Base-by-base conservation (phyloP, 2,797 vertebrate genomes). In the Periophthalmus magnuspinnatus region DNA sequence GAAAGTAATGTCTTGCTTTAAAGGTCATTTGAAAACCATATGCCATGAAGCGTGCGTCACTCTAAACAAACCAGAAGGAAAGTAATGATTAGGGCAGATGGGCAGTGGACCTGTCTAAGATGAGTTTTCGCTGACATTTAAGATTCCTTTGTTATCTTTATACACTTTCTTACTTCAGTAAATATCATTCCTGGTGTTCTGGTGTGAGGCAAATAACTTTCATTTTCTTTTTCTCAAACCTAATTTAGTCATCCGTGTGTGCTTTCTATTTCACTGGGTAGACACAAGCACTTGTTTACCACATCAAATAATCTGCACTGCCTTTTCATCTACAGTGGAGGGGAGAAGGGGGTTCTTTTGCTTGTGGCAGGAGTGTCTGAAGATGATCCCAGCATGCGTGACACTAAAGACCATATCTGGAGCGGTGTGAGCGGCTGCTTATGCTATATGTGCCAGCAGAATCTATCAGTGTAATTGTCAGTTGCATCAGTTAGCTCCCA, bases 41-140 rank as follows among this genome's bases (percentile, higher is more conserved):
- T 36, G 33, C 17, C 34, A 36, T 79, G 63, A 77, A 67, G 48
- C 62, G 33, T 75, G 21, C 63, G 54, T 71, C 62, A 77, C 69
- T 0, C 19, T 75, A 69, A 83, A 81, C 80, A 80, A 69, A 14
- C 69, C 83, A 75, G 77, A 84, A 78, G 86, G 81, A 84, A 87
- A 79, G 75, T 74, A 77, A 80, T 77, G 60, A 75, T 72, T 80
- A 16, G n/a, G 79, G 65, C 74, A 38, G 65, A 13, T 67, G 71
- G 63, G 70, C 50, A 64, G 28, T 21, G 71, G 66, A 82, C 71
- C 69, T 68, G 73, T 72, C 66, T 75, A 62, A 82, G 83, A 85
- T 75, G 69, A 61, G 68, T 78, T 84, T 84, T 83, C 69, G 57
- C 10, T 87, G 84, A 82, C 79, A 85, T 87, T 84, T 82, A 64